Conservation (phyloP, 2,113 vertebrate genomes). For the Struthio camelus region DNA sequence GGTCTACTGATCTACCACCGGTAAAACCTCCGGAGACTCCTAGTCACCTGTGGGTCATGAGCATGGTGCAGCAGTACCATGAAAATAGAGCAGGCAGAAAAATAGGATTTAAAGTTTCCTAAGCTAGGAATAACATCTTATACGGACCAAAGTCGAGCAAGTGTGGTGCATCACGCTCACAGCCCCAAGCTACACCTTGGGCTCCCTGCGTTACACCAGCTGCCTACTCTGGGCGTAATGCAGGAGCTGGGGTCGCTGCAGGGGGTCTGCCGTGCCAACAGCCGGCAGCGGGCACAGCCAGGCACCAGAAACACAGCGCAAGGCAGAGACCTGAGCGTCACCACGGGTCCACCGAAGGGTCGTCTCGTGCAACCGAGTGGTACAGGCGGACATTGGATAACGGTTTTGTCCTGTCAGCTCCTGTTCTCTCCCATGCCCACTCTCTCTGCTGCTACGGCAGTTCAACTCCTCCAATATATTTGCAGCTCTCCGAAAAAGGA, state of each 20-base stretch:
- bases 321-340: background rate
- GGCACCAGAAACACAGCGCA: background rate
- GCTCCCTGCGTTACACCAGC: background rate
- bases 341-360: background rate
- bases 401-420: background rate
- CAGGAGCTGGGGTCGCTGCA: background rate
- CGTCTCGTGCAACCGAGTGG: background rate
- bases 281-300: background rate
- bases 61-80: background rate
- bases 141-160: background rate
- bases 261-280: background rate
- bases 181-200: background rate
- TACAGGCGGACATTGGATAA: background rate
- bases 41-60: background rate
- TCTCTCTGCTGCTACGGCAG: background rate
- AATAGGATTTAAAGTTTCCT: background rate
- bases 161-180: fast-evolving
- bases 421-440: fast-evolving
- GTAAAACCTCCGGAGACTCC: background rate
- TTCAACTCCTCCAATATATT: fast-evolving
- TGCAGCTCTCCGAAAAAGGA: background rate
- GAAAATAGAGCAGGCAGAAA: background rate
- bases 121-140: background rate
- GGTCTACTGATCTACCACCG: background rate
- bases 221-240: fast-evolving